phyloP scores from a whole-genome alignment of 2,888 invertebrate genomes.

The Vanessa cardui region DNA sequence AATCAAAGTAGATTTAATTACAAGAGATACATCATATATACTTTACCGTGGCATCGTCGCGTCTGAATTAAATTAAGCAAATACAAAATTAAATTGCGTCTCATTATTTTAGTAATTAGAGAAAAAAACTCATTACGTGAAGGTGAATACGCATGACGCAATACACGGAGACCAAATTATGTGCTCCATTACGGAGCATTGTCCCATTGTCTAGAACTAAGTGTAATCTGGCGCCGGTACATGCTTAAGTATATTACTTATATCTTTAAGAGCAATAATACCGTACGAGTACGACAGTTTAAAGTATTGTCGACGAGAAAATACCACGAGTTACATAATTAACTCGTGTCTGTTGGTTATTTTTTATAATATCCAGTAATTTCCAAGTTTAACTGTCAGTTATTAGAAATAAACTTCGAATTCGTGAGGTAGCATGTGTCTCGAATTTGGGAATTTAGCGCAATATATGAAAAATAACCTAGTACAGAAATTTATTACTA shows the following conservation, averaged over 20 bases:
- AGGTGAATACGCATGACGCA: constrained; percentile 23
- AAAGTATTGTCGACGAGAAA: background rate
- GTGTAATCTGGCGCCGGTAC: constrained; percentile 19
- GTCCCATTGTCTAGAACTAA: constrained; percentile 25
- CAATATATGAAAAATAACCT: too few species aligned
- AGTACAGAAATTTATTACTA: too few species aligned
- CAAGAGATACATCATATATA: background rate
- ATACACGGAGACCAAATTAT: constrained; percentile 15
- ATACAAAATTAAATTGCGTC: constrained; percentile 1
- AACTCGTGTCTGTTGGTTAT: background rate
- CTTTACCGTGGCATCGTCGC: background rate
- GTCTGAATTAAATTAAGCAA: constrained; percentile 4
- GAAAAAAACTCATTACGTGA: constrained; percentile 18
- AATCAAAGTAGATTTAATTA: background rate
- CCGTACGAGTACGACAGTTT: background rate
- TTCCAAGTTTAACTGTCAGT: background rate
- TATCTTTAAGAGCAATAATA: constrained; percentile 4
- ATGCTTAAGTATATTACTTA: constrained; percentile 4
- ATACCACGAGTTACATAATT: background rate
- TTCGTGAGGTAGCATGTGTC: background rate
- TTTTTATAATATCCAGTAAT: background rate
- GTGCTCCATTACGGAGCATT: constrained; percentile 24
- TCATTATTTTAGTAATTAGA: constrained; percentile 23
- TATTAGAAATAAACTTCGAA: background rate
- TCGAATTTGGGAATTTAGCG: too few species aligned